phyloP scores from a whole-genome alignment of 2,797 vertebrate species.

The Danio tinwini region DNA sequence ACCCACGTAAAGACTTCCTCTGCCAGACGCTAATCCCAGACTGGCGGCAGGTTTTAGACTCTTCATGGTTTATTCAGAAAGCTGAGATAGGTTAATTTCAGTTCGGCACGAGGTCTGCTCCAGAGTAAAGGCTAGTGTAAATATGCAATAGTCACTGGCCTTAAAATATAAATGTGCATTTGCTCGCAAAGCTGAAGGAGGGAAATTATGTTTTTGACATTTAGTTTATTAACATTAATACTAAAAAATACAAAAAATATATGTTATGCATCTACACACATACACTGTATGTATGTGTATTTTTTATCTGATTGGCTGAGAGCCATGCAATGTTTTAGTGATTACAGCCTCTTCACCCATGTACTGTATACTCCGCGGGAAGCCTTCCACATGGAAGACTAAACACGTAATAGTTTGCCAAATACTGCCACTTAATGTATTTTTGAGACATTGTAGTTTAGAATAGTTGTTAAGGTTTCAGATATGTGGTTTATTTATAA shows the following conservation, averaged over 20 bases:
- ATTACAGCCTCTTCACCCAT: no score
- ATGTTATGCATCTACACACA: not conserved
- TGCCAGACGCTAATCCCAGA: slow-evolving; percentile 23
- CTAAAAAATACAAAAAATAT: not conserved
- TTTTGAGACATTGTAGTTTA: no score
- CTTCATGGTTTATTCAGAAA: slow-evolving; percentile 60
- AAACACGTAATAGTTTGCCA: no score
- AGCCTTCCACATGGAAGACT: no score
- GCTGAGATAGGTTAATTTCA: slow-evolving; percentile 50
- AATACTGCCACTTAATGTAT: no score
- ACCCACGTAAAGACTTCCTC: slow-evolving; percentile 29
- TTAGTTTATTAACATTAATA: not conserved
- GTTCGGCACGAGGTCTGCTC: slow-evolving; percentile 32
- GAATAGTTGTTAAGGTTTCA: no score
- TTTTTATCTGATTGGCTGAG: no score
- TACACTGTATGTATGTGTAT: not conserved
- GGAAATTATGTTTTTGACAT: not conserved
- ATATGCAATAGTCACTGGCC: slow-evolving; percentile 32
- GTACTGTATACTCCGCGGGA: no score
- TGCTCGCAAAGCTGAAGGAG: not conserved
- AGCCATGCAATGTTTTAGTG: no score
- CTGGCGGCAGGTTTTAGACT: slow-evolving; percentile 40
- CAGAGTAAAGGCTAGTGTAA: slow-evolving; percentile 40
- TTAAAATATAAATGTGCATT: slow-evolving; percentile 4
- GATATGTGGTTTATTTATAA: no score